Evolutionary conservation across 1,140 invertebrate species (phyloP), one percentile per base, ranked within the genome.

Genomic region (Magallana gigas): DNA sequence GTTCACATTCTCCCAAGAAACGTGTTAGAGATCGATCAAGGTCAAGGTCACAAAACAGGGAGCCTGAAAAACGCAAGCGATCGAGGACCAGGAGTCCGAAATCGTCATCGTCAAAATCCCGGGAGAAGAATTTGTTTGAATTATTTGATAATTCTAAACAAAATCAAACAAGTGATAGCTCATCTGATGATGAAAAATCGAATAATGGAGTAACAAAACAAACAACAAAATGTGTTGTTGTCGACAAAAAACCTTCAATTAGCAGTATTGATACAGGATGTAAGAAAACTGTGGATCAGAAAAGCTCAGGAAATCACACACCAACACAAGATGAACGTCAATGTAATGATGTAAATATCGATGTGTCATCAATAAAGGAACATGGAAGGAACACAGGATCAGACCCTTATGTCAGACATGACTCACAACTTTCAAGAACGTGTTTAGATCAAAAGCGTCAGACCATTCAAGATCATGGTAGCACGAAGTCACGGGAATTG

Each of bases 71-170:
- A 29, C 7, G 68, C 36, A 18, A 12, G 36, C 9, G 12, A 76
- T 76, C 23, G 36, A 18, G 12, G 8, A 29, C 68, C 68, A 76
- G 23, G 36, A 76, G 68, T 76, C 64, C 64, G 23, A 76, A 18
- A 23, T 29, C 68, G 23, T 29, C 68, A 16, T n/a, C 6, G 36
- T 29, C 68, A 76, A 9, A 12, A 29, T 29, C 68, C 23, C 68
- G 68, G 12, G 68, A 76, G 12, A 76, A 76, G 68, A 76, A 76
- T 11, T 29, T 76, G 68, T 76, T 76, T 76, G 68, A 76, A 76
- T 29, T 76, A 29, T 76, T 76, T 36, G 68, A 76, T 12, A 76
- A 29, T 62, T 62, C n/a, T 62, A 62, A 62, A 11, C 11, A 12
- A 62, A n/a, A n/a, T 12, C 14, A 12, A 62, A 12, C 60, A 62